Evolutionary conservation across 2,113 vertebrate species (phyloP).

Genomic region (Alethe diademata): DNA sequence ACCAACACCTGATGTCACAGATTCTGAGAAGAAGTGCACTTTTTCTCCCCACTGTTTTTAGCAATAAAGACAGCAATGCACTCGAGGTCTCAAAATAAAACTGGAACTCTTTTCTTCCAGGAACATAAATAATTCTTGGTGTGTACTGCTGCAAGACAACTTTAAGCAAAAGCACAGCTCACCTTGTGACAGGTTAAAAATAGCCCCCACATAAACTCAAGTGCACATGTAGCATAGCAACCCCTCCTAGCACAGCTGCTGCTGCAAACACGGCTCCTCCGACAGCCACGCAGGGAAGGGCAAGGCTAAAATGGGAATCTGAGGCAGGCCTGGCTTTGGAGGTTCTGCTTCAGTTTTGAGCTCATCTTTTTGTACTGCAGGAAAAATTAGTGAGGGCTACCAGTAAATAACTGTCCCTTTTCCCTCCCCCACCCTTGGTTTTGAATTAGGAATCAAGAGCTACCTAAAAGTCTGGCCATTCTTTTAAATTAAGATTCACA

Average conservation of each 20-base stretch:
- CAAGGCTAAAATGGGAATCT: not conserved
- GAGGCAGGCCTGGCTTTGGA: not conserved
- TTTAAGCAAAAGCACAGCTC: conserved; percentile 1
- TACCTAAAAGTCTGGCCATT: not conserved
- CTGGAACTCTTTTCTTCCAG: not conserved
- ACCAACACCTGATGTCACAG: not conserved
- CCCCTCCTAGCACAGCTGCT: not conserved
- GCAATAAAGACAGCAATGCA: not conserved
- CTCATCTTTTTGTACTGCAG: not conserved
- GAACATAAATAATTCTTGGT: not conserved
- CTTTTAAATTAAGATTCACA: not conserved
- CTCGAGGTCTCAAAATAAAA: not conserved
- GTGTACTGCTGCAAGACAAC: conserved; percentile 34
- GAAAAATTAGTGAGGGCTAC: not conserved
- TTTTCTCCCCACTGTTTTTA: not conserved
- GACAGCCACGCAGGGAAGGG: not conserved
- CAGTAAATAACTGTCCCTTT: not conserved
- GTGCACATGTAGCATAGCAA: conserved; percentile 57
- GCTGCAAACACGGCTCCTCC: not conserved
- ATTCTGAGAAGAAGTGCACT: not conserved
- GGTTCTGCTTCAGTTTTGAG: not conserved
- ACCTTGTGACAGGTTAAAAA: conserved; percentile 66
- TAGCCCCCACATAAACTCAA: conserved; percentile 7
- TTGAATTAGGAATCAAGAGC: not conserved
- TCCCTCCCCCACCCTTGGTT: rapidly evolving